phyloP scores from a whole-genome alignment of 2,888 invertebrate species.

The Allacma fusca region DNA sequence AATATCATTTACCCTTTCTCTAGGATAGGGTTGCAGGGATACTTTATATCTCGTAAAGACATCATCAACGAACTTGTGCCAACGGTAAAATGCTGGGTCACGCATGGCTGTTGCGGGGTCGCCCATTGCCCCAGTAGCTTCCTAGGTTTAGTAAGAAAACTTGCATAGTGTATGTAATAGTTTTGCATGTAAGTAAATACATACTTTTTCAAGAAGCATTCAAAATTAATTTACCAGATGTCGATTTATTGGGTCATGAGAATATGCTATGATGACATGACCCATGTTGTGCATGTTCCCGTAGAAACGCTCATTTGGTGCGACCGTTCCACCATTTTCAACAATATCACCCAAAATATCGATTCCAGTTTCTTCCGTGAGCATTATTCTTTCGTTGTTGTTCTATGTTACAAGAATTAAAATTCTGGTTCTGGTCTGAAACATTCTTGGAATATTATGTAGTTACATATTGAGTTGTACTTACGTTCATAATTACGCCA shows the following conservation, averaged over 20 bases:
- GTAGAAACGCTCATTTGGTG: conserved; percentile 61
- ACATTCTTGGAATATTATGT: no score
- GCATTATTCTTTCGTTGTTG: conserved; percentile 67
- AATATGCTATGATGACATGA: conserved; percentile 78
- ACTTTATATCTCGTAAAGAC: conserved; percentile 69
- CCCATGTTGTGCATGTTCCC: conserved; percentile 86
- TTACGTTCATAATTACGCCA: conserved; percentile 70
- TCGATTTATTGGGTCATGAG: conserved; percentile 82
- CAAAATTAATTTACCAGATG: conserved; percentile 70
- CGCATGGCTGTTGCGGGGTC: conserved; percentile 86
- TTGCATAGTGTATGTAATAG: no score
- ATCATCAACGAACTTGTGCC: conserved; percentile 82
- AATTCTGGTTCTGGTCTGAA: no score
- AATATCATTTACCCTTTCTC: no score
- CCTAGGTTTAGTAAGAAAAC: no score
- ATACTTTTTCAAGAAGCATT: no score
- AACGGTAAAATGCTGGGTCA: conserved; percentile 85
- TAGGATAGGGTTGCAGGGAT: conserved; percentile 70
- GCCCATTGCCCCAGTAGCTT: conserved; percentile 82
- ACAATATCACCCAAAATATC: conserved; percentile 81
- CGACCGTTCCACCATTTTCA: conserved; percentile 70
- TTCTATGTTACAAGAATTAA: conserved; percentile 38
- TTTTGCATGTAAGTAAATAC: no score
- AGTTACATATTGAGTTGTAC: conserved; percentile 55
- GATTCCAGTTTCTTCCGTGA: conserved; percentile 77